Conservation (phyloP, 2,797 vertebrate species). For the Pseudochromis fuscus region DNA sequence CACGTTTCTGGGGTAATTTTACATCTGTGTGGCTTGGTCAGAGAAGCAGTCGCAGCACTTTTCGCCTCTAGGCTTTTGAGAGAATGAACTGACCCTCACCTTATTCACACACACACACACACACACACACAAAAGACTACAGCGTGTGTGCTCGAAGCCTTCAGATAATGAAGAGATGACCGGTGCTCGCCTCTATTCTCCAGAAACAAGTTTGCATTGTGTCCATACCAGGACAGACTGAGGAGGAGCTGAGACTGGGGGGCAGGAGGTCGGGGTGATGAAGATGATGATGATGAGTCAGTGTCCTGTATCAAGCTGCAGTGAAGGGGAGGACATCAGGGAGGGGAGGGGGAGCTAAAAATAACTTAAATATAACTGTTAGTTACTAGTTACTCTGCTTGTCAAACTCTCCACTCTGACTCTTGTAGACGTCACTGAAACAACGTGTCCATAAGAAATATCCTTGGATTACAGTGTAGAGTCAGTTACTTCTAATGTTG, state of each 20-base stretch:
- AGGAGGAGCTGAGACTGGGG: not conserved
- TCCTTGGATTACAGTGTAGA: too few species aligned
- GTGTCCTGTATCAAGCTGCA: conserved; percentile 4
- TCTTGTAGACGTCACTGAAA: not conserved
- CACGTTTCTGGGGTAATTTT: conserved; percentile 44
- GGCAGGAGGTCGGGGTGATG: not conserved
- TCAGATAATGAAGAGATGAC: conserved; percentile 27
- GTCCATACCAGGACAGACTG: not conserved
- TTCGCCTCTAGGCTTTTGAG: conserved; percentile 16
- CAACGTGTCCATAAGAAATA: not conserved
- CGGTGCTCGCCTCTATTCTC: not conserved
- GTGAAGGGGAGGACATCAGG: not conserved
- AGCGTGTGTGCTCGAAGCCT: not conserved
- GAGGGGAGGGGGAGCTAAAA: not conserved
- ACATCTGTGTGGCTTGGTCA: conserved; percentile 23
- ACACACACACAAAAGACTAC: not conserved
- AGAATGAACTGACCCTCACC: conserved; percentile 27
- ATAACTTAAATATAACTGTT: not conserved
- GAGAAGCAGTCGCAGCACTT: conserved; percentile 13
- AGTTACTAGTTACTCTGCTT: not conserved
- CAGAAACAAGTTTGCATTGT: conserved; percentile 6
- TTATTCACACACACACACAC: conserved; percentile 7
- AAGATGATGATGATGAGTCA: conserved; percentile 32
- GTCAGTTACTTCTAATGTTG: too few species aligned
- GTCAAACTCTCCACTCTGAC: not conserved